A percentile compares a stretch with the other conserved stretches of the same genome.
phyloP scores from a whole-genome alignment of 2,797 vertebrate genomes.

The Dendrocincla fuliginosa region DNA sequence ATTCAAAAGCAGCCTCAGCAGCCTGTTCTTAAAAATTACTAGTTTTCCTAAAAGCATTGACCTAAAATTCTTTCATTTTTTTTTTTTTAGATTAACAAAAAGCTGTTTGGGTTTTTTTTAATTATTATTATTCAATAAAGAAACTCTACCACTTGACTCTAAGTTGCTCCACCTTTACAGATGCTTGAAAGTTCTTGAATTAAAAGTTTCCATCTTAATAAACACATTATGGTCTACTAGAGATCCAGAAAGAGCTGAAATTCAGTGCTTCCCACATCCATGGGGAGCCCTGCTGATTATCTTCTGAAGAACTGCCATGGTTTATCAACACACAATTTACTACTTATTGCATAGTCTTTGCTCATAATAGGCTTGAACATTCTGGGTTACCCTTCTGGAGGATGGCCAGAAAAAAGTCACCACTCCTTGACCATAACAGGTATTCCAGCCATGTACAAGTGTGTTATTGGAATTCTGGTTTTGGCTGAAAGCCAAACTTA shows the following conservation, averaged over 20 bases:
- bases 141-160: not conserved
- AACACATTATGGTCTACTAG: not conserved
- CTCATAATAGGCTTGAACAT: not conserved
- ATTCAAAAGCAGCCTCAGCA: constrained; percentile 3
- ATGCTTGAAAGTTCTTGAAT: not conserved
- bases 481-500: not conserved
- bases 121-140: not conserved
- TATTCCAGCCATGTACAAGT: not conserved
- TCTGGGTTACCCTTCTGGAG: not conserved
- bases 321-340: not conserved
- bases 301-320: not conserved
- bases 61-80: not conserved
- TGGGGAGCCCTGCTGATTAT: not conserved
- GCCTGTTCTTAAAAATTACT: constrained; percentile 10
- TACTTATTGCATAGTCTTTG: not conserved
- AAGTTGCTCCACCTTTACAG: not conserved
- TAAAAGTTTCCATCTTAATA: not conserved
- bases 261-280: not conserved
- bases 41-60: not conserved
- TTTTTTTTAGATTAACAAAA: too few relatives aligned
- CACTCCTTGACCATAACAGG: not conserved
- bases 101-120: too few relatives aligned
- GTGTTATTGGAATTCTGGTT: not conserved
- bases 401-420: not conserved
- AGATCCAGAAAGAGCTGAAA: not conserved